Percentiles rank a stretch among this genome's conserved stretches.
Evolutionary conservation across 1,140 invertebrate genomes (phyloP).

Genomic region (Dendrolimus punctatus): DNA sequence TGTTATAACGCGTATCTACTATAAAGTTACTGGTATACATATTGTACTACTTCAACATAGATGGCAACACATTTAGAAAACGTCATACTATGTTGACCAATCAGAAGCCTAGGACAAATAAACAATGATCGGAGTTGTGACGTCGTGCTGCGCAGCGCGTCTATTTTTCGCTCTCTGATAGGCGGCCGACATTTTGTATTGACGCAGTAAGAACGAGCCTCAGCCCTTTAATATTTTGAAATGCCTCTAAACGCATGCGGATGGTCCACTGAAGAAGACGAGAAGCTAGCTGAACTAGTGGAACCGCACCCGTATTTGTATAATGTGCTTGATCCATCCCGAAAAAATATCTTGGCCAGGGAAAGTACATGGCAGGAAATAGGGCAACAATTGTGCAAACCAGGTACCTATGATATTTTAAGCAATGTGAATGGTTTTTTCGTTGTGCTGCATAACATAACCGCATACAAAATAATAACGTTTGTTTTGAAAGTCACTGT

Average conservation of each 20-base stretch:
- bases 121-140: constrained; percentile 24
- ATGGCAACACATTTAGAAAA: constrained; percentile 11
- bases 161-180: constrained; percentile 57
- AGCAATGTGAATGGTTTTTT: constrained; percentile 3
- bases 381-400: constrained; percentile 43
- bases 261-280: constrained; percentile 53
- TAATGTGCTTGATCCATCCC: constrained; percentile 46
- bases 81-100: constrained; percentile 18
- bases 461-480: constrained; percentile 15
- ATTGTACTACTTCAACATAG: constrained; percentile 11
- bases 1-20: background rate
- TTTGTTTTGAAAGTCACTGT: too few species aligned
- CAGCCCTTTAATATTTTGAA: constrained; percentile 30
- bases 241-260: constrained; percentile 58
- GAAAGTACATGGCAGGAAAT: constrained; percentile 59
- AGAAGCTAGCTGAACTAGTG: constrained; percentile 53
- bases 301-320: constrained; percentile 52
- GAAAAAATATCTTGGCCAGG: constrained; percentile 53
- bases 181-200: constrained; percentile 62
- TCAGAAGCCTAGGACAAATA: constrained; percentile 17
- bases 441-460: constrained; percentile 35
- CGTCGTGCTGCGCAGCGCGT: constrained; percentile 60
- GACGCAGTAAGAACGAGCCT: constrained; percentile 27
- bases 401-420: constrained; percentile 34
- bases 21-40: background rate